Evolutionary conservation across 2,888 invertebrate genomes (phyloP), one percentile per base, ranked within the genome.

Genomic region (Drosophila rellima): DNA sequence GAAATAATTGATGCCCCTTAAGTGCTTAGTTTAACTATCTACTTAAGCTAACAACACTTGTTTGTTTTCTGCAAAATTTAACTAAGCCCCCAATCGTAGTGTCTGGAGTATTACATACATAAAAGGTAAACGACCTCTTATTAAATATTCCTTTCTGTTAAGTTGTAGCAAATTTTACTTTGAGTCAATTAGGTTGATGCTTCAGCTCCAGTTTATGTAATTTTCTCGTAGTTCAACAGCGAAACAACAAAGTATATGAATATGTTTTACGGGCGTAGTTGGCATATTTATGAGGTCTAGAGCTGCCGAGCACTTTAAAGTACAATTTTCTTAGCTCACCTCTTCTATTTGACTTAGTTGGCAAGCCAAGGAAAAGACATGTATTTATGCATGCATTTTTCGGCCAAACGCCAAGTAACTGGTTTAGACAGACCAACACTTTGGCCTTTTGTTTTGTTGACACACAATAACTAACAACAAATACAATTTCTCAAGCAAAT

Each of bases 351-450:
- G 47, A 48, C 39, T 48, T 57, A 42, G 60, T 50, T 75, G 70
- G 59, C 74, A 59, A 45, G 37, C 37, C n/a, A 48, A 61, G 57
- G 2, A 13, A 15, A 31, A 11, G n/a, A 13, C 64, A 68, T 70
- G 71, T 77, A 66, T 65, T 73, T 80, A 63, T 70, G 54, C 60
- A 18, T 33, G 64, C 61, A 40, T 40, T 65, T 74, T 54, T 74
- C 86, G 82, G 82, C 84, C 55, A 72, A 42, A 64, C 54, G 87
- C 82, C 82, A 82, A 86, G 64, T 57, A 65, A 63, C 65, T 82
- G 86, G 40, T 64, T 60, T 52, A 78, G 82, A 78, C 82, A 69
- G 77, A 71, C 80, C 78, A 80, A 82, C 80, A 77, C 70, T 81
- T 78, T 81, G 52, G 70, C 52, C 81, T 63, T 66, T 86, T 83